Evolutionary conservation across 2,888 invertebrate species (phyloP).

Genomic region (Habroteleia sp.): DNA sequence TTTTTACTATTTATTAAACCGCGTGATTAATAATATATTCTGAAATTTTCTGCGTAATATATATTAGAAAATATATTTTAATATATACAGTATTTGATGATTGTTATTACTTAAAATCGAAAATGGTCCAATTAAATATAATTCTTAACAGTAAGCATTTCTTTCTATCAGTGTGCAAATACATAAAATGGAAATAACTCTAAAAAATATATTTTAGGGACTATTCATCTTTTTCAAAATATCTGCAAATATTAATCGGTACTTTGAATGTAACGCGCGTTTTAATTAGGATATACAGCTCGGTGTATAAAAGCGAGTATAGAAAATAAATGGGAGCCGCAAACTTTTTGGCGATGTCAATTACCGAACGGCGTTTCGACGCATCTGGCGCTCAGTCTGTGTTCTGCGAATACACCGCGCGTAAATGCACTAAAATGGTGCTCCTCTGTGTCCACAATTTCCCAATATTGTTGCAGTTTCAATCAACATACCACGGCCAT

Average conservation of each 20-base stretch:
- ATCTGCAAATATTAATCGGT: constrained; percentile 34
- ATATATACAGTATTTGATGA: no score
- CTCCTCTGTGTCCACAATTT: constrained; percentile 49
- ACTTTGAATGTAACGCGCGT: constrained; percentile 32
- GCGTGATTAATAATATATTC: no score
- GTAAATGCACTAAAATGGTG: constrained; percentile 52
- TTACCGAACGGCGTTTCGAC: constrained; percentile 35
- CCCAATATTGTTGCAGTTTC: constrained; percentile 57
- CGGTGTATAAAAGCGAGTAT: constrained; percentile 25
- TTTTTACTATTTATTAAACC: no score
- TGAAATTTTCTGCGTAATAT: no score
- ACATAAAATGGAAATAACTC: background rate
- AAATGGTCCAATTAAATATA: no score
- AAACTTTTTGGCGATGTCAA: constrained; percentile 43
- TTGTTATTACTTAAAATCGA: no score
- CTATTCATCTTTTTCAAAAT: constrained; percentile 4
- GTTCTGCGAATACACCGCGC: constrained; percentile 16
- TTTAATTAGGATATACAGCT: constrained; percentile 44
- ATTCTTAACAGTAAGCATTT: no score
- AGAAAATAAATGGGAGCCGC: constrained; percentile 25
- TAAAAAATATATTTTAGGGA: background rate
- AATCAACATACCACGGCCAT: constrained; percentile 56
- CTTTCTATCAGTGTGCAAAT: no score
- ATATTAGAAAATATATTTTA: no score
- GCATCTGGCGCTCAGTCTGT: constrained; percentile 23